Percentiles rank a stretch among this genome's conserved stretches.
These are phyloP conservation scores for Pangasius sanitwongsei DNA, from an alignment of 2,797 vertebrate species.

Conservation along the genomic window DNA sequence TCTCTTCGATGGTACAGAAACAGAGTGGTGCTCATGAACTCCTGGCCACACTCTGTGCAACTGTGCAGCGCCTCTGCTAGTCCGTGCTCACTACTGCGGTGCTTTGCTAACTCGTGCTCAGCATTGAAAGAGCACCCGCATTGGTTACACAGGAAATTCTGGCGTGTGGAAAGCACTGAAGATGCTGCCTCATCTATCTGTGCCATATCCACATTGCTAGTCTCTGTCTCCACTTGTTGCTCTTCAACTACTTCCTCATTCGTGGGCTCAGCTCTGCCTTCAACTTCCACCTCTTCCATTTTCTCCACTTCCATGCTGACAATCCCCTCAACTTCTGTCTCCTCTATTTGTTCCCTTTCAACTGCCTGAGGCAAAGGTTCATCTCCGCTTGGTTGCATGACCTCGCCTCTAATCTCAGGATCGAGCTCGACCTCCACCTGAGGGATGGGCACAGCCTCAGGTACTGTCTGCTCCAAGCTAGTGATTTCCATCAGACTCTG, in stretches of 20 bases:
- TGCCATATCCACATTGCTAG: neutral
- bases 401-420: neutral
- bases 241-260: constrained; percentile 11
- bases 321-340: constrained; percentile 45
- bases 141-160: constrained; percentile 80
- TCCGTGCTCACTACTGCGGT: constrained; percentile 79
- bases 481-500: constrained; percentile 58
- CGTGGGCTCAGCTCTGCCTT: neutral
- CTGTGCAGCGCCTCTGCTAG: constrained; percentile 78
- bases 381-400: constrained; percentile 3
- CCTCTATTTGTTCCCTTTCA: constrained; percentile 8
- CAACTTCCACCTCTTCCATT: constrained; percentile 13
- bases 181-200: neutral
- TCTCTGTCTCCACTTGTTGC: constrained; percentile 49
- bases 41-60: constrained; percentile 77
- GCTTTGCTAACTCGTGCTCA: constrained; percentile 72
- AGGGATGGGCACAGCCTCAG: constrained; percentile 37
- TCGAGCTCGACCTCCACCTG: constrained; percentile 55
- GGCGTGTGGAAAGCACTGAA: constrained; percentile 45
- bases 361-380: constrained; percentile 5
- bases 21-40: constrained; percentile 90
- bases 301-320: constrained; percentile 25
- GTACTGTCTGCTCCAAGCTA: constrained; percentile 41
- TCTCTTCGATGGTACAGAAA: constrained; percentile 88
- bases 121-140: constrained; percentile 81